A percentile compares a stretch with the other conserved stretches of the same genome.
phyloP scores from a whole-genome alignment of 2,113 vertebrate species.

The Coturnix japonica region DNA sequence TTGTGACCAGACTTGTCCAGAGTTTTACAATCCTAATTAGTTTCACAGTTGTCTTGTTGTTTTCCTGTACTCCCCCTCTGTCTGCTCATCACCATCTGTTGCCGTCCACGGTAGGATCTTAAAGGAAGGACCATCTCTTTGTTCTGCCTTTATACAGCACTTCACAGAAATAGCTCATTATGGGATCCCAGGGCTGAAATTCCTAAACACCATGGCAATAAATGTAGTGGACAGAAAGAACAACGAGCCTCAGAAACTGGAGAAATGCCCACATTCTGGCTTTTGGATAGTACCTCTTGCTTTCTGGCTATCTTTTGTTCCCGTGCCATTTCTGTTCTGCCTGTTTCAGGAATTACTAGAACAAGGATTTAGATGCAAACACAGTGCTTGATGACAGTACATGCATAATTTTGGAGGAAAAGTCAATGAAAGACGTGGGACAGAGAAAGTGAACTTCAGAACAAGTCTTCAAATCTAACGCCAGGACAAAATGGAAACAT shows the following conservation, averaged over 20 bases:
- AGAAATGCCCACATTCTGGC: background rate
- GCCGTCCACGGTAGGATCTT: conserved; percentile 45
- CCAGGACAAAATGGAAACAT: background rate
- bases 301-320: conserved; percentile 7
- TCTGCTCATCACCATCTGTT: conserved; percentile 71
- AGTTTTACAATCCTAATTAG: conserved; percentile 72
- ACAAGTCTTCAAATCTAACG: background rate
- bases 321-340: conserved; percentile 5
- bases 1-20: conserved; percentile 64
- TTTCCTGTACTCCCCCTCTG: conserved; percentile 68
- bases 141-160: conserved; percentile 60
- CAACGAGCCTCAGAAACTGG: conserved; percentile 20
- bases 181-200: conserved; percentile 57
- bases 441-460: background rate
- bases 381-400: background rate
- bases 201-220: conserved; percentile 61
- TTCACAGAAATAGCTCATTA: conserved; percentile 70
- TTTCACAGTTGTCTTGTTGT: conserved; percentile 73
- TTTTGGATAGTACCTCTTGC: conserved; percentile 18
- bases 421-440: background rate
- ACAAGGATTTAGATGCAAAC: background rate
- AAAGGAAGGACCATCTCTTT: conserved; percentile 68
- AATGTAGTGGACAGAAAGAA: conserved; percentile 51
- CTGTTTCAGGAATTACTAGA: background rate
- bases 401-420: background rate